Evolutionary conservation across 2,113 vertebrate genomes (phyloP), one percentile per base, ranked within the genome.

Genomic region (Centrocercus urophasianus): DNA sequence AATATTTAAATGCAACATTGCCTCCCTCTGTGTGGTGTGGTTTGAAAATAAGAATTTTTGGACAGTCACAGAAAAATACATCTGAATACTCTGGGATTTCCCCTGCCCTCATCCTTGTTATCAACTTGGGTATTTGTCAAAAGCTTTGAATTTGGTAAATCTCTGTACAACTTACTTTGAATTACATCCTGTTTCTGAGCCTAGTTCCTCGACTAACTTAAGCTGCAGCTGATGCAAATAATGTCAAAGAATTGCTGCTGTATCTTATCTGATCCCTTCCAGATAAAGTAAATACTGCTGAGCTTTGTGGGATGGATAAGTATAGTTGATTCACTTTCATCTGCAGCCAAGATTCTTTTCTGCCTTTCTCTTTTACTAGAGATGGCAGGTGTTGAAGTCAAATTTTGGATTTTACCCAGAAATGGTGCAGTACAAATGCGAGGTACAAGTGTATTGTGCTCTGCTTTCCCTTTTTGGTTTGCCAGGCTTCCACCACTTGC

Each of bases 21-120:
- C 28, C 21, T 70, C 43, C 32, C 21, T 70, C 43, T 60, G 0
- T 42, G 18, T 0, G 1, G 5, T 57, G 7, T 0, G 0, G 21
- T 27, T 64, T 24, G 61, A 60, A 64, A 74, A 13, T 30, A 47
- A 77, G 6, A 40, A 17, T 13, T 48, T 78, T 56, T 65, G 10
- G 47, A 30, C 5, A 16, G 6, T 18, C 24, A 15, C 32, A 70
- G 48, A 66, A 54, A 87, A 70, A 59, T 11, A 63, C 42, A 24
- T 73, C 38, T 20, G 22, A 30, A 25, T 56, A 27, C 6, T 61
- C 52, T 61, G 13, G 30, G n/a, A n/a, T 78, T 67, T 27, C 4
- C 6, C 5, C 69, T 76, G 19, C 17, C 11, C 0, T 1, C 22
- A 36, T 75, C 43, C 28, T 81, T 81, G 24, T 36, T 74, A 32